A percentile compares a stretch with the other conserved stretches of the same genome.
phyloP scores from a whole-genome alignment of 2,797 vertebrate species.

The Macropodus opercularis region DNA sequence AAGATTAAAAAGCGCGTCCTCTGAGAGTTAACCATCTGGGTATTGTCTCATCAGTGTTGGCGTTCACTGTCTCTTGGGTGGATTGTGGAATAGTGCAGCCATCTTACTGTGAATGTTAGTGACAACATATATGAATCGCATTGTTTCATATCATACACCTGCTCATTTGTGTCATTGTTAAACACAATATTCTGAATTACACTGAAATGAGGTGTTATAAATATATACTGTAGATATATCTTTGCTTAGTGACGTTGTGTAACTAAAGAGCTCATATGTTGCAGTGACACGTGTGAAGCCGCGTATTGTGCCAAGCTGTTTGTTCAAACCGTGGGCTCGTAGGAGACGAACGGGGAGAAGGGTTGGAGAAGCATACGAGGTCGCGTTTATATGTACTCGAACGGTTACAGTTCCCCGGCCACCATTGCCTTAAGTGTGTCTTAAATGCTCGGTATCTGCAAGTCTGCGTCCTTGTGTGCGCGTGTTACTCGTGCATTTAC shows the following conservation, averaged over 20 bases:
- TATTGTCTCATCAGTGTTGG: conserved; percentile 55
- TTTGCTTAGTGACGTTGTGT: conserved; percentile 26
- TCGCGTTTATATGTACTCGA: conserved; percentile 59
- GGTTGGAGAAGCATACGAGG: conserved; percentile 34
- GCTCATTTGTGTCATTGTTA: conserved; percentile 3
- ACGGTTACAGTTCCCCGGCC: conserved; percentile 67
- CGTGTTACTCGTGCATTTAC: conserved; percentile 11
- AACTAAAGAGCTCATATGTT: conserved; percentile 19
- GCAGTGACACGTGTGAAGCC: conserved; percentile 12
- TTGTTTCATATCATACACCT: not conserved
- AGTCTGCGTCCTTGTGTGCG: conserved; percentile 19
- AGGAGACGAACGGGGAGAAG: conserved; percentile 19
- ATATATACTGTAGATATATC: not conserved
- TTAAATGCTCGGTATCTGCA: conserved; percentile 44
- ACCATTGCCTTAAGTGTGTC: conserved; percentile 75
- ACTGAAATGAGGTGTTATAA: conserved; percentile 30
- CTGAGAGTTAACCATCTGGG: conserved; percentile 30
- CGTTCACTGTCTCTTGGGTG: conserved; percentile 33
- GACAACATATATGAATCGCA: not conserved
- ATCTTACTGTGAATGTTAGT: conserved; percentile 33
- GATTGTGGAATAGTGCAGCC: conserved; percentile 48
- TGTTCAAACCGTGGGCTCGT: conserved; percentile 17
- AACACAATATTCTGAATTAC: conserved; percentile 12
- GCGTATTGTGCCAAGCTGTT: conserved; percentile 20
- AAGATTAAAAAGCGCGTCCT: conserved; percentile 25